Percentiles rank a stretch among this genome's conserved stretches.
These are phyloP conservation scores for Drosophila kanapiae DNA, from an alignment of 1,140 invertebrate species.

Conservation along the genomic window DNA sequence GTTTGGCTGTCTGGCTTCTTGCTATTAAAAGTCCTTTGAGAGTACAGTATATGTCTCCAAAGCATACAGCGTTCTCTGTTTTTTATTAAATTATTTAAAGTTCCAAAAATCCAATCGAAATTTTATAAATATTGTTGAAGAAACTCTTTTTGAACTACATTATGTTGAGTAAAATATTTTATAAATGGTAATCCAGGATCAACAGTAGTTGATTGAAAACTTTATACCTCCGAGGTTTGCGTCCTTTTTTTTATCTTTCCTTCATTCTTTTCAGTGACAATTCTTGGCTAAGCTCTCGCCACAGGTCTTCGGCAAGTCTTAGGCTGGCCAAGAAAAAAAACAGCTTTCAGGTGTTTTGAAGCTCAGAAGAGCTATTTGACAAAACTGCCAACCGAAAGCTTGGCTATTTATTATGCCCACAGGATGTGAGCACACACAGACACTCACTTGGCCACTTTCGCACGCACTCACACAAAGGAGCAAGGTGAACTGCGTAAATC, in stretches of 20 bases:
- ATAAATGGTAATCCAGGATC: constrained; percentile 10
- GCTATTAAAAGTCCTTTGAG: too few relatives aligned
- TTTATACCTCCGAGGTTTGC: constrained; percentile 39
- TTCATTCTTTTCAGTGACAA: constrained; percentile 2
- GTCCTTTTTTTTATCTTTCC: not conserved
- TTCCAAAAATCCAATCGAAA: too few relatives aligned
- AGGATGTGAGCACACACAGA: constrained; percentile 44
- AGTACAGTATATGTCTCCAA: too few relatives aligned
- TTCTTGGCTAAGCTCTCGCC: constrained; percentile 32
- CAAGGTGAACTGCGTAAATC: constrained; percentile 76
- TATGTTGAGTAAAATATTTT: not conserved
- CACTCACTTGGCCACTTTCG: too few relatives aligned
- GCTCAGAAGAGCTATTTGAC: constrained; percentile 70
- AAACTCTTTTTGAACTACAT: too few relatives aligned
- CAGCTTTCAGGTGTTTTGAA: constrained; percentile 72
- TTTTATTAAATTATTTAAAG: too few relatives aligned
- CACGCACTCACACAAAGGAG: constrained; percentile 19
- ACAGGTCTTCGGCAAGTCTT: constrained; percentile 2
- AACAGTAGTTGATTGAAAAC: constrained; percentile 71
- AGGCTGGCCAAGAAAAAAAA: constrained; percentile 36
- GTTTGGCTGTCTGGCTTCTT: too few relatives aligned
- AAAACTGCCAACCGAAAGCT: constrained; percentile 76
- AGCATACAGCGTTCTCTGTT: too few relatives aligned
- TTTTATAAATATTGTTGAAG: too few relatives aligned
- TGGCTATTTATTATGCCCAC: constrained; percentile 76